These are phyloP conservation scores for Periophthalmus magnuspinnatus DNA, from an alignment of 2,797 vertebrate species.

Conservation along the genomic window DNA sequence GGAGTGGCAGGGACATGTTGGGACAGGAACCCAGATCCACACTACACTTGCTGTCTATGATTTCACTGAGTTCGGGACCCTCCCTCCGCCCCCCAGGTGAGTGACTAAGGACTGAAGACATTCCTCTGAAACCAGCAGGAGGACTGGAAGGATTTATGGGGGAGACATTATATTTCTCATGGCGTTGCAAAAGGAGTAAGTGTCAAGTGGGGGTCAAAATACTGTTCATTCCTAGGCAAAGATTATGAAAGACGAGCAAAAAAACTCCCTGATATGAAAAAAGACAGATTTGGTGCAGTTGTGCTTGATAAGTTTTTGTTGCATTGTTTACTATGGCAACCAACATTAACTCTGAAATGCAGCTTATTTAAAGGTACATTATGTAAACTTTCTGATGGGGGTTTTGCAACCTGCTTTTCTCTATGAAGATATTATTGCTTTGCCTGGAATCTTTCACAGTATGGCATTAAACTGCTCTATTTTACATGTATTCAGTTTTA, in stretches of 20 bases:
- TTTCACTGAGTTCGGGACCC: conserved; percentile 45
- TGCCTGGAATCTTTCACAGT: too few species aligned
- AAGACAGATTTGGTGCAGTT: too few species aligned
- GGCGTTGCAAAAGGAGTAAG: neutral
- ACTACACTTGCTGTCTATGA: conserved; percentile 43
- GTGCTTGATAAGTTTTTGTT: too few species aligned
- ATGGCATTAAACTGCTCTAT: too few species aligned
- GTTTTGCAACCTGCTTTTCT: too few species aligned
- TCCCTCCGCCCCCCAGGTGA: conserved; percentile 49
- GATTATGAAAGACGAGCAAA: neutral
- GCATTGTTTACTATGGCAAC: too few species aligned
- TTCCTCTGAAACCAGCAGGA: conserved; percentile 66
- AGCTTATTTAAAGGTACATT: too few species aligned
- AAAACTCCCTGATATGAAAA: neutral
- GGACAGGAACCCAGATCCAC: neutral
- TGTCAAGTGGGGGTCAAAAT: conserved; percentile 1
- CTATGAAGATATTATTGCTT: too few species aligned
- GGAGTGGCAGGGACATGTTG: conserved; percentile 18
- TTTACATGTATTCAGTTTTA: too few species aligned
- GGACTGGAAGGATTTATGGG: conserved; percentile 70
- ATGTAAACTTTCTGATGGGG: too few species aligned
- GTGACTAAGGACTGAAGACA: conserved; percentile 65
- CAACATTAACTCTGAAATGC: too few species aligned
- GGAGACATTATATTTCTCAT: conserved; percentile 21
- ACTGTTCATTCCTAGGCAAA: neutral